Evolutionary conservation across 2,797 vertebrate genomes (phyloP).

Genomic region (Emys orbicularis): DNA sequence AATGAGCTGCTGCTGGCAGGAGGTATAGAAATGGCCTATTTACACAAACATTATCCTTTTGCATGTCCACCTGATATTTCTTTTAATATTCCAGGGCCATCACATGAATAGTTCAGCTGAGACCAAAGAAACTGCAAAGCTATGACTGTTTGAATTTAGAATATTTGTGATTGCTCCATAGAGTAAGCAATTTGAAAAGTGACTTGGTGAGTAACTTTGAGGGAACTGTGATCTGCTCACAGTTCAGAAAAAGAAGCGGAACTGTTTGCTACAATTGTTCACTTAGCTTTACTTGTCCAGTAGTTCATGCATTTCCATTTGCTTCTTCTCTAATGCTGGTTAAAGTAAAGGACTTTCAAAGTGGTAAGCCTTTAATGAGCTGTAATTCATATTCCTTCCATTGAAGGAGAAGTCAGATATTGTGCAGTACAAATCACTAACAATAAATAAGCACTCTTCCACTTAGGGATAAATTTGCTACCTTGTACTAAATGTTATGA

Average conservation of each 20-base stretch:
- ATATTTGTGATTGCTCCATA: not conserved
- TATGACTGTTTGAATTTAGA: not conserved
- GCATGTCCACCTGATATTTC: not conserved
- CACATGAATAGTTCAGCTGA: not conserved
- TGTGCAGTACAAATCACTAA: conserved; percentile 26
- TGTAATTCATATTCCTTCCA: not conserved
- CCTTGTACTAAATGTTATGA: conserved; percentile 47
- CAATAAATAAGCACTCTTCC: conserved; percentile 57
- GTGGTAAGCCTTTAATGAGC: conserved; percentile 8
- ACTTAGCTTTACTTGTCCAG: not conserved
- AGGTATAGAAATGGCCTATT: not conserved
- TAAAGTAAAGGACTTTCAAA: not conserved
- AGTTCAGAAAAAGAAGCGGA: not conserved
- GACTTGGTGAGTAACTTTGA: not conserved
- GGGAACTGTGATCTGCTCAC: not conserved
- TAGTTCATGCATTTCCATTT: not conserved
- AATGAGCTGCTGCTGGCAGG: not conserved
- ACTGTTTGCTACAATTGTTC: not conserved
- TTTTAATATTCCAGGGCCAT: not conserved
- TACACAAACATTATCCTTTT: not conserved
- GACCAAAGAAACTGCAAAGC: not conserved
- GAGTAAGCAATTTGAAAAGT: not conserved
- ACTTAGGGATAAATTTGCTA: conserved; percentile 49
- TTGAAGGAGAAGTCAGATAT: conserved; percentile 8
- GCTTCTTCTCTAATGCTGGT: not conserved